A percentile compares a stretch with the other conserved stretches of the same genome.
phyloP scores from a whole-genome alignment of 2,797 vertebrate species.

The Lutjanus argentimaculatus region DNA sequence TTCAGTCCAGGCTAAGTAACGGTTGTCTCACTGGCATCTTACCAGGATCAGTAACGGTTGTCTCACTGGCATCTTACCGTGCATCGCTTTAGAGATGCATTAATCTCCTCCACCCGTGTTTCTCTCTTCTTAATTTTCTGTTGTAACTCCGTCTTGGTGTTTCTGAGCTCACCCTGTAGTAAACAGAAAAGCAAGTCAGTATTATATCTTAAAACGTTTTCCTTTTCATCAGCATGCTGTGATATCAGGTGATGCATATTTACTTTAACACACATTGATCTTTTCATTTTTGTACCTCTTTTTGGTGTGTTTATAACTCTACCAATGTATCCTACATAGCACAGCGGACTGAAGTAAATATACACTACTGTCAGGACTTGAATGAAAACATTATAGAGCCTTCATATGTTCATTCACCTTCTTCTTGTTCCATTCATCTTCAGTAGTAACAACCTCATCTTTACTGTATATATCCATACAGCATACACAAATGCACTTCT shows the following conservation, averaged over 20 bases:
- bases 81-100: constrained; percentile 21
- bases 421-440: constrained; percentile 70
- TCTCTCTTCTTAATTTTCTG: constrained; percentile 45
- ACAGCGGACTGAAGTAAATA: not conserved
- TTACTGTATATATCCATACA: constrained; percentile 65
- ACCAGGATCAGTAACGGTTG: constrained; percentile 29
- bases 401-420: constrained; percentile 55
- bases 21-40: accelerated
- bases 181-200: not conserved
- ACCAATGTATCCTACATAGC: not conserved
- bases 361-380: accelerated
- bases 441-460: constrained; percentile 65
- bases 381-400: accelerated
- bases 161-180: constrained; percentile 56
- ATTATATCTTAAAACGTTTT: not conserved
- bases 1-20: not conserved
- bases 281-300: not conserved
- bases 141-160: constrained; percentile 30
- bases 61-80: constrained; percentile 44
- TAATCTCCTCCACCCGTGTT: constrained; percentile 48
- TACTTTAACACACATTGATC: not conserved
- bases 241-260: not conserved
- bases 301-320: not conserved
- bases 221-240: not conserved
- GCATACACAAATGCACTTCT: constrained; percentile 72